phyloP scores from a whole-genome alignment of 2,113 vertebrate genomes.

The Smithornis capensis region DNA sequence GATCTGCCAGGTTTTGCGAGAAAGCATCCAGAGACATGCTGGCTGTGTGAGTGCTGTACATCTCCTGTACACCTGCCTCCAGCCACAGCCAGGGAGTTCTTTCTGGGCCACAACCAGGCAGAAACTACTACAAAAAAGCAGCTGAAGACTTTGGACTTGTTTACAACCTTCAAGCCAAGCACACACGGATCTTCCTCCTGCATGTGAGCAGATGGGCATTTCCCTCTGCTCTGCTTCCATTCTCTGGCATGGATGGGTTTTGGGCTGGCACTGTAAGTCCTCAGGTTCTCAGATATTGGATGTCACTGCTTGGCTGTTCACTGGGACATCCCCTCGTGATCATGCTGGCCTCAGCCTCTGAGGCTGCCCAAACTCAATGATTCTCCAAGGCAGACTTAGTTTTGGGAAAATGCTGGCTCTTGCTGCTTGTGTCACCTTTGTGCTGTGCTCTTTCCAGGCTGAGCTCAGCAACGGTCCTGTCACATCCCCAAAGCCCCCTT shows the following conservation, averaged over 20 bases:
- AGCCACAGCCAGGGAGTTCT: not conserved
- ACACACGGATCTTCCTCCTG: not conserved
- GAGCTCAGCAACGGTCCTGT: not conserved
- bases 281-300: not conserved
- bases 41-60: not conserved
- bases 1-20: constrained; percentile 11
- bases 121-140: not conserved
- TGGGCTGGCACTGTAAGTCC: not conserved
- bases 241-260: not conserved
- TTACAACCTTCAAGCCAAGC: not conserved
- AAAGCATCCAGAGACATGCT: not conserved
- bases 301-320: rapidly evolving
- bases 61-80: not conserved
- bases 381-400: not conserved
- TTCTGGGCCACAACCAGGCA: not conserved
- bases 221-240: not conserved
- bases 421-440: not conserved
- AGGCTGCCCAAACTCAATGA: not conserved
- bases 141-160: not conserved
- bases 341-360: not conserved
- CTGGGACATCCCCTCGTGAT: not conserved
- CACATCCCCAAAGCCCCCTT: not conserved
- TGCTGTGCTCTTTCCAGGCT: not conserved
- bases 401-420: not conserved
- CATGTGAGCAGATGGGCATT: not conserved